Base-by-base conservation (phyloP, 2,113 vertebrate genomes). In the Microcebus tavaratra region DNA sequence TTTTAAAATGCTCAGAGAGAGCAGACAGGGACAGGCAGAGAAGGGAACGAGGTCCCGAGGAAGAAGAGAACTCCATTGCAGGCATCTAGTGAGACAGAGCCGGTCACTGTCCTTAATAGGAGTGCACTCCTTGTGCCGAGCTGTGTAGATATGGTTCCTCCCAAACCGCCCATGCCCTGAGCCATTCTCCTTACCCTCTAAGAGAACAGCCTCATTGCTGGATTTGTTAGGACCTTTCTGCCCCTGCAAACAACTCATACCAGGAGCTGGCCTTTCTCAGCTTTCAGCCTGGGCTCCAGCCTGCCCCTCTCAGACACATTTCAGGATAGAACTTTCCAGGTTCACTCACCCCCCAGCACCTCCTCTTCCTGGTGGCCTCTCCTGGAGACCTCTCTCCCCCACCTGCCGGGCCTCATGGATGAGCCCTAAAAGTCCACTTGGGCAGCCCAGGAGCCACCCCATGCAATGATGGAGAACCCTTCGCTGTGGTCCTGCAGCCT, bases 71-170 rank as follows among this genome's bases (percentile, higher is more conserved):
- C 21, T 50, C 48, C 4, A 0, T 5, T 20, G 59, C 20, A 6
- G 73, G 9, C 31, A 8, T 45, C 82, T 53, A 48, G 23, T 5
- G 3, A 88, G n/a, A 39, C 2, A 65, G 29, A 81, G 21, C 5
- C 67, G 36, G 17, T 42, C 89, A 59, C 34, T 76, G 21, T 21
- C 36, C 61, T 42, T 11, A 20, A 36, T 34, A 80, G 10, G 27
- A 76, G 21, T 17, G 27, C 3, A 2, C 6, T 27, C 59, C 21
- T 63, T 3, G 0, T 27, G 42, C 27, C n/a, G 5, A 29, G 18
- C 3, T 83, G 6, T 61, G 18, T 55, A 63, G 29, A 53, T 57
- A 53, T 59, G 34, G 34, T 73, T 88, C 61, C n/a, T 80, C 42
- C 65, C 65, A 39, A 53, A 53, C 53, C 48, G 61, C 13, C 14